Conservation (phyloP, 2,797 vertebrate genomes). For the Epinephelus awoara region DNA sequence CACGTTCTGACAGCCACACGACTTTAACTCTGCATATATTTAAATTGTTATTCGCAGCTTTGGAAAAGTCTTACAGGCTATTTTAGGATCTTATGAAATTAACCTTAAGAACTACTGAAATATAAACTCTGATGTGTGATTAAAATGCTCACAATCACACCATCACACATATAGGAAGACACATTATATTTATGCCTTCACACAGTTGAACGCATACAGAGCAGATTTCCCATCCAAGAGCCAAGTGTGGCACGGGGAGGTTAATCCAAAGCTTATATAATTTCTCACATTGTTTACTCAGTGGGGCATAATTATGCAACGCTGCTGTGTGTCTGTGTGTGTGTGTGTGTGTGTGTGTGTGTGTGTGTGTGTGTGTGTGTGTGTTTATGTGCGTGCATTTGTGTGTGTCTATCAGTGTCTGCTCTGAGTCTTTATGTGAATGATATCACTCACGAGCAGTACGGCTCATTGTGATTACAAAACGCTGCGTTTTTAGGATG, state of each 20-base stretch:
- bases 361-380: not conserved
- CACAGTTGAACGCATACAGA: constrained; percentile 3
- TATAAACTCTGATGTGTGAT: not conserved
- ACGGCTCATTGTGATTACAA: not conserved
- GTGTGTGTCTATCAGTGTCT: not conserved
- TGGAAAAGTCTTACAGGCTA: not conserved
- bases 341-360: constrained; percentile 3
- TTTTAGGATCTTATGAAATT: not conserved
- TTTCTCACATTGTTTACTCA: constrained; percentile 54
- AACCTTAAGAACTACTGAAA: not conserved
- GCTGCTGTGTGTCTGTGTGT: not conserved
- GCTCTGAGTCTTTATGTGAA: not conserved
- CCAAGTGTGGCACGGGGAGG: constrained; percentile 50
- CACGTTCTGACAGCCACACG: constrained; percentile 11
- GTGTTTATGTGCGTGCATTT: not conserved
- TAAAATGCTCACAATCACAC: not conserved
- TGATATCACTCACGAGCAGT: not conserved
- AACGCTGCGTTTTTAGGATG: not conserved
- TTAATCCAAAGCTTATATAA: constrained; percentile 63
- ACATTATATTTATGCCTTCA: not conserved
- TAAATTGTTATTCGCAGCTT: not conserved
- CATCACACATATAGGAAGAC: not conserved
- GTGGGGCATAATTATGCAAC: constrained; percentile 56
- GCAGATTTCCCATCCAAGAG: constrained; percentile 23
- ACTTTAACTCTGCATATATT: constrained; percentile 6